Evolutionary conservation across 2,888 invertebrate species (phyloP), one percentile per base, ranked within the genome.

Genomic region (Didymodactylos carnosus): DNA sequence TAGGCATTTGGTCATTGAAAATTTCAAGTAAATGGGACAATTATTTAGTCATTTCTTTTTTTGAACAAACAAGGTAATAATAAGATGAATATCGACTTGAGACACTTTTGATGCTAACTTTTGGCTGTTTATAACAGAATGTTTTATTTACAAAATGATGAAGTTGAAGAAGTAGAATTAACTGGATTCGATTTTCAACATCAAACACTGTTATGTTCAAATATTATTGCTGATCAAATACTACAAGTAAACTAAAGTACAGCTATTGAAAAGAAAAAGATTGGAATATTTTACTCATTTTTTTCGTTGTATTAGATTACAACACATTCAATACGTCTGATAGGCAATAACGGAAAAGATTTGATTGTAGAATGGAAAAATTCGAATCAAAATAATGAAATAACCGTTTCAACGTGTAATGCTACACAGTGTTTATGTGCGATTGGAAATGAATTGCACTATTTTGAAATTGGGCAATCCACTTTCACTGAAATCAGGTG

Each of bases 101-200:
- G n/a, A n/a, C n/a, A 23, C 39, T 39, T 19, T 76, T 19, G 29
- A 40, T 51, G 27, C 19, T 39, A 23, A 27, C 35, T 35, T 19
- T 46, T 71, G 16, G 7, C 39, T 19, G 23, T 39, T 19, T 16
- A 8, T 35, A 1, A 27, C 19, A 62, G 62, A 62, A n/a, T 62
- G 11, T 62, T 62, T 29, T n/a, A 62, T 29, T 62, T 62, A 35
- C 62, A 62, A 62, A 62, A 94, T 0, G 97, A 97, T 81, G 97
- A 97, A 83, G 94, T 97, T 0, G 97, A 98, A 82, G 97, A 98
- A 84, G 94, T 93, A 0, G 94, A 94, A 80, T 89, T 94, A 77
- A 86, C 89, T 73, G 95, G 95, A 0, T 93, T 97, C 81, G 88
- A 91, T 39, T 88, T 91, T 4, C 91, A 92, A 79, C 88, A 91